Conservation (phyloP, 2,888 invertebrate genomes). For the Penaeus monodon region DNA sequence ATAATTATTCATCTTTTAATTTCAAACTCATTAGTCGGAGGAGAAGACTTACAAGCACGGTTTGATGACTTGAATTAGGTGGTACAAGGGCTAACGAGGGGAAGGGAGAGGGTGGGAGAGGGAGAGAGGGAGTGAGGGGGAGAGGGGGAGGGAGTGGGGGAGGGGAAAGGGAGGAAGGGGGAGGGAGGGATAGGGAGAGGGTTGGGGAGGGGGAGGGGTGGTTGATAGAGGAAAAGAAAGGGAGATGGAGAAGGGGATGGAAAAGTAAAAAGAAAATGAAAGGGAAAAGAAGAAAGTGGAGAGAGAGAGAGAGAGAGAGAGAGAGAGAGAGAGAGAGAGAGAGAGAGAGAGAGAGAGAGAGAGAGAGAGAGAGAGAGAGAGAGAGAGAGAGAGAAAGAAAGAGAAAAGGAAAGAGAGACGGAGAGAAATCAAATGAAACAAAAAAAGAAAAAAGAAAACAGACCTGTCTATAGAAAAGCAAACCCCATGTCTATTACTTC, state of each 20-base stretch:
- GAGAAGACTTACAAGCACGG: too few species aligned
- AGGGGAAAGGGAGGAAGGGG: background rate
- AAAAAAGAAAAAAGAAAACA: background rate
- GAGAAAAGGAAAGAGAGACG: background rate
- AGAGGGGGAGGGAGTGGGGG: background rate
- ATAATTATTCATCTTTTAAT: too few species aligned
- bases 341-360: slow-evolving; percentile 1
- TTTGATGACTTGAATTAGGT: too few species aligned
- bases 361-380: background rate
- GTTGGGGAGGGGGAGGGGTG: background rate
- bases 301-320: background rate
- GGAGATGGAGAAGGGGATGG: background rate
- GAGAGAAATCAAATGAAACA: background rate
- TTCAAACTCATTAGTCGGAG: too few species aligned
- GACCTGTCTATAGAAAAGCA: background rate
- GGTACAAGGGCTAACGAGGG: too few species aligned
- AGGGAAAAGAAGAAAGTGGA: background rate
- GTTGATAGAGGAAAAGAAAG: background rate
- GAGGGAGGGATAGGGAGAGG: background rate
- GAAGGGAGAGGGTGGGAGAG: too few species aligned
- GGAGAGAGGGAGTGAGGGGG: too few species aligned
- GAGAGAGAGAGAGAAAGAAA: background rate
- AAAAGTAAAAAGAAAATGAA: background rate
- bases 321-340: background rate
- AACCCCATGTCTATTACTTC: too few species aligned